Evolutionary conservation across 2,797 vertebrate species (phyloP).

Genomic region (Pachyuromys duprasi): DNA sequence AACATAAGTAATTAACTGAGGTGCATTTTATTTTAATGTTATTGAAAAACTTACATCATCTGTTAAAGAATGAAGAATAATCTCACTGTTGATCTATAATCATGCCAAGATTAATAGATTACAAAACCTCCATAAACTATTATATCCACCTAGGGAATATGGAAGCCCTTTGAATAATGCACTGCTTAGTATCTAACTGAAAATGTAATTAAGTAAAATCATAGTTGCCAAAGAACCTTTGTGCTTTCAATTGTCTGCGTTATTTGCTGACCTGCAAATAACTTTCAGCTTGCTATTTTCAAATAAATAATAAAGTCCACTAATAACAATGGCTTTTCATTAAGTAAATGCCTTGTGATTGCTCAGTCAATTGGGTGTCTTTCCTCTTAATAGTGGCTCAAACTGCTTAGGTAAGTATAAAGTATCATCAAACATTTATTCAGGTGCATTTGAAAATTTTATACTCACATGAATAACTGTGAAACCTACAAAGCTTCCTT

Average conservation of each 20-base stretch:
- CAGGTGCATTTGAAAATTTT: conserved; percentile 65
- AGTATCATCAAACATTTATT: conserved; percentile 74
- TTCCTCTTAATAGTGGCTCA: conserved; percentile 56
- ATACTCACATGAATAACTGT: conserved; percentile 37
- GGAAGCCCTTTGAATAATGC: conserved; percentile 59
- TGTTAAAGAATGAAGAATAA: background rate
- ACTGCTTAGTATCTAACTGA: conserved; percentile 67
- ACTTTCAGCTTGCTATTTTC: conserved; percentile 69
- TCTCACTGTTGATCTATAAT: conserved; percentile 42
- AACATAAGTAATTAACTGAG: conserved; percentile 2
- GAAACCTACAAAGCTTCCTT: conserved; percentile 19
- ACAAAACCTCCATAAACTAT: conserved; percentile 57
- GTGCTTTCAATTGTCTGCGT: conserved; percentile 74
- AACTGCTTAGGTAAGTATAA: conserved; percentile 77
- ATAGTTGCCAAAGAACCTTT: conserved; percentile 34
- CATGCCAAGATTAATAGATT: conserved; percentile 58
- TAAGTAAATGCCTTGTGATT: conserved; percentile 67
- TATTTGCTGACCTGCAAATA: conserved; percentile 73
- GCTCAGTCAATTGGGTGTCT: conserved; percentile 48
- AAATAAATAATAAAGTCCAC: conserved; percentile 68
- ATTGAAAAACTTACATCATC: conserved; percentile 26
- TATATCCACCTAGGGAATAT: conserved; percentile 61
- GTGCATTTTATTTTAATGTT: conserved; percentile 23
- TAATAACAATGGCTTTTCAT: conserved; percentile 73
- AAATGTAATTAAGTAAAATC: conserved; percentile 72